Conservation (phyloP, 92 coral and sea anemone species). For the Parazoanthus swiftii region DNA sequence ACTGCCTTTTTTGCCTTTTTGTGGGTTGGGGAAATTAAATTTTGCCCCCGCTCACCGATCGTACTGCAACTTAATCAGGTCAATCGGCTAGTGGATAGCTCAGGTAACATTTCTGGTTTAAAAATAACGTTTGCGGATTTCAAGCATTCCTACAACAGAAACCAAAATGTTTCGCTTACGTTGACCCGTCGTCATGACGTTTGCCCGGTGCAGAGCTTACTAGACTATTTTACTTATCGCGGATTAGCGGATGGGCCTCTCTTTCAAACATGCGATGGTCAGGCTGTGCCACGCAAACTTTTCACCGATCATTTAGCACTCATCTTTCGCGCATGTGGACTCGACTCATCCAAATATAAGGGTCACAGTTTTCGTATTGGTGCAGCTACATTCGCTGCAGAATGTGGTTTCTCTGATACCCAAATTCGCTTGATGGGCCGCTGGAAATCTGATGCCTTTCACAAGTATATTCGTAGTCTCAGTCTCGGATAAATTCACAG, state of each 20-base stretch:
- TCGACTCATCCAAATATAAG: constrained; percentile 29
- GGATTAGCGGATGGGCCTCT: too few relatives aligned
- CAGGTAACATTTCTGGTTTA: background rate
- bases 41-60: constrained; percentile 10
- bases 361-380: constrained; percentile 46
- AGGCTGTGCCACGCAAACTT: too few relatives aligned
- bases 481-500: background rate
- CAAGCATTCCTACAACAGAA: constrained; percentile 30
- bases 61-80: background rate
- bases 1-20: constrained; percentile 24
- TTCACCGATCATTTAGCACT: too few relatives aligned
- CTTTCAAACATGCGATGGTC: too few relatives aligned
- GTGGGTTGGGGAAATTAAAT: constrained; percentile 7
- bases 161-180: too few relatives aligned
- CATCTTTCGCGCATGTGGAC: constrained; percentile 13
- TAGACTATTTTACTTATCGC: too few relatives aligned
- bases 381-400: constrained; percentile 26
- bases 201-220: too few relatives aligned
- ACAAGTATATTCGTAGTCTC: constrained; percentile 25
- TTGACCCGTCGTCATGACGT: too few relatives aligned
- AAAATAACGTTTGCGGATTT: constrained; percentile 10
- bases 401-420: constrained; percentile 18
- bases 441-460: constrained; percentile 34
- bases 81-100: background rate
- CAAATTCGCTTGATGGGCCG: constrained; percentile 21